These are phyloP conservation scores for Amblyornis subalaris DNA, from an alignment of 2,113 vertebrate genomes.

Conservation along the genomic window DNA sequence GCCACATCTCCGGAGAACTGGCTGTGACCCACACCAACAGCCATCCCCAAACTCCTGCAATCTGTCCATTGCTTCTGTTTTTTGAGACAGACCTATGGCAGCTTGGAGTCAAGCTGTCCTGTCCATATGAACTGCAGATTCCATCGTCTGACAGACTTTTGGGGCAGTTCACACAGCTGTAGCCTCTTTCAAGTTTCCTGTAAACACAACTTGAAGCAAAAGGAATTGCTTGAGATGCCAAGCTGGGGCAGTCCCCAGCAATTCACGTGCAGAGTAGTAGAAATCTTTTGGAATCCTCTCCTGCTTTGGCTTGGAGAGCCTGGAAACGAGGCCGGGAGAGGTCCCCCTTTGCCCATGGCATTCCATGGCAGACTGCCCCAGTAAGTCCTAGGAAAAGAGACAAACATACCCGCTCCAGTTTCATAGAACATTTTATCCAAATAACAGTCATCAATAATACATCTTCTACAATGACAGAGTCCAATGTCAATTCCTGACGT, in stretches of 20 bases:
- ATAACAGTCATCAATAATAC: neutral
- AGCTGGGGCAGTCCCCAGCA: accelerated
- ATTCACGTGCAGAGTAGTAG: neutral
- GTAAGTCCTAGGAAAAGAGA: neutral
- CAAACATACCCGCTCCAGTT: neutral
- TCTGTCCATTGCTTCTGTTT: accelerated
- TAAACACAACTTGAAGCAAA: neutral
- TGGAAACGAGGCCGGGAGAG: neutral
- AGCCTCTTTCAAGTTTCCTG: neutral
- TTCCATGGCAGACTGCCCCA: neutral
- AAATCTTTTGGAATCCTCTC: neutral
- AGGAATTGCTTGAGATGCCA: neutral
- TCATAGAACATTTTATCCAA: neutral
- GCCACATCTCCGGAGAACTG: neutral
- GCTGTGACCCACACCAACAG: neutral
- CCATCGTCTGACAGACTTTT: neutral
- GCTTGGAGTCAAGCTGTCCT: neutral
- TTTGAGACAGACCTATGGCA: neutral
- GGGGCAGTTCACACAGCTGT: neutral
- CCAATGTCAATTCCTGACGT: neutral
- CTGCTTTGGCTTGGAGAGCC: neutral
- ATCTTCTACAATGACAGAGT: neutral
- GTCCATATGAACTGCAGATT: neutral
- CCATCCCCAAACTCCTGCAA: neutral
- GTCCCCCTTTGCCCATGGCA: too few species aligned